Percentiles rank a stretch among this genome's conserved stretches.
These are phyloP conservation scores for Nephrotoma appendiculata DNA, from an alignment of 2,888 invertebrate species.

Conservation along the genomic window DNA sequence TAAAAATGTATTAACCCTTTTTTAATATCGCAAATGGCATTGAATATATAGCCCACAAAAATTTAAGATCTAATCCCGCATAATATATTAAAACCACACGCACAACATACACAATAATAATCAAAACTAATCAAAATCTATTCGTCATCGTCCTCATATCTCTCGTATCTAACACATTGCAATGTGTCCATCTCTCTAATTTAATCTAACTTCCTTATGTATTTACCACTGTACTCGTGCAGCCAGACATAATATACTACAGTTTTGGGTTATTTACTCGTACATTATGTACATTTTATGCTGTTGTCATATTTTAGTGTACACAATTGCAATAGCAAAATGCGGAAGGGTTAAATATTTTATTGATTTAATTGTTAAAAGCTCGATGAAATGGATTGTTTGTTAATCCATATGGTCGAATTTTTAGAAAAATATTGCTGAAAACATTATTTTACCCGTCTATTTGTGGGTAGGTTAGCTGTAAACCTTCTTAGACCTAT, in stretches of 20 bases:
- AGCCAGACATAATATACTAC: not conserved
- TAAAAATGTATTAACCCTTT: not conserved
- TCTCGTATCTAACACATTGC: not conserved
- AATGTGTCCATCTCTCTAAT: not conserved
- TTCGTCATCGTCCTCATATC: not conserved
- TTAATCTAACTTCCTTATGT: not conserved
- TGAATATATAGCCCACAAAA: not conserved
- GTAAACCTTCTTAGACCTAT: too few species aligned
- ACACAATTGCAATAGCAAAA: not conserved
- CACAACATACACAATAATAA: not conserved
- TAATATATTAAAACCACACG: not conserved
- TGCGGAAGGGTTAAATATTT: not conserved
- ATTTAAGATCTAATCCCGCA: not conserved
- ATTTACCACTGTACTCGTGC: not conserved
- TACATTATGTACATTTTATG: not conserved
- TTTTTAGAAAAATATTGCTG: too few species aligned
- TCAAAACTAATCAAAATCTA: not conserved
- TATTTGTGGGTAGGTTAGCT: too few species aligned
- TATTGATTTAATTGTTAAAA: not conserved
- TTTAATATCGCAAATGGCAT: not conserved
- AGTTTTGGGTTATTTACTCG: not conserved
- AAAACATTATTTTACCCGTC: too few species aligned
- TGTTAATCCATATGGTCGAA: not conserved
- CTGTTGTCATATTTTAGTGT: not conserved
- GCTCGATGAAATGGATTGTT: not conserved